Percentiles rank a stretch among this genome's conserved stretches.
phyloP scores from a whole-genome alignment of 2,113 vertebrate species.

The Condylura cristata region DNA sequence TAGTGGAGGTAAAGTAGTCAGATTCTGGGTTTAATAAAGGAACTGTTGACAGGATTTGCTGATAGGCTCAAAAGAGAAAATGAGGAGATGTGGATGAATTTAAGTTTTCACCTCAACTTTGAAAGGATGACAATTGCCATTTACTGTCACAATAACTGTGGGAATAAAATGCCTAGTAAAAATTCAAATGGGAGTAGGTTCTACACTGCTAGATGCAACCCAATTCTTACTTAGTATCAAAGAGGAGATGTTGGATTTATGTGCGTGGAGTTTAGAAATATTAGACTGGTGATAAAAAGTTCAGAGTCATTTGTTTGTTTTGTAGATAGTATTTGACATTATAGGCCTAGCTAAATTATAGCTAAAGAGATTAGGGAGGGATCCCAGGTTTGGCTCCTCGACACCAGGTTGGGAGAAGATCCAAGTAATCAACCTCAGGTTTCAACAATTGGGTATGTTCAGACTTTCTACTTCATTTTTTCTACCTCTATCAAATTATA shows the following conservation, averaged over 20 bases:
- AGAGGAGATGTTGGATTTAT: not conserved
- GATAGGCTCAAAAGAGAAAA: not conserved
- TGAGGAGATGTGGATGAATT: not conserved
- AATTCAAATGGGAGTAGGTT: not conserved
- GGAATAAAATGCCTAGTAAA: not conserved
- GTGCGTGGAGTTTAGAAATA: not conserved
- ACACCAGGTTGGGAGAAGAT: not conserved
- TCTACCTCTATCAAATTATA: not conserved
- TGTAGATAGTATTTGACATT: not conserved
- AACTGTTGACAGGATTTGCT: not conserved
- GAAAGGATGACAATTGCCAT: not conserved
- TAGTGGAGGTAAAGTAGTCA: not conserved
- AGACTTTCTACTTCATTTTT: not conserved
- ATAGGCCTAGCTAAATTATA: not conserved
- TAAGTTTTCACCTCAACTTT: not conserved
- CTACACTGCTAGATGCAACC: not conserved
- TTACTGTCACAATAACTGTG: not conserved
- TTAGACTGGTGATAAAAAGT: not conserved
- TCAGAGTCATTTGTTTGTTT: not conserved
- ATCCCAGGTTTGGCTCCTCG: not conserved
- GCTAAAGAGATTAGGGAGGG: not conserved
- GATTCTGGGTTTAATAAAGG: not conserved
- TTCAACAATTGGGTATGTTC: not conserved
- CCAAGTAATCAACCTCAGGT: not conserved
- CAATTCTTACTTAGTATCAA: not conserved